Evolutionary conservation across 2,888 invertebrate genomes (phyloP).

Genomic region (Philopedon plagiatum): DNA sequence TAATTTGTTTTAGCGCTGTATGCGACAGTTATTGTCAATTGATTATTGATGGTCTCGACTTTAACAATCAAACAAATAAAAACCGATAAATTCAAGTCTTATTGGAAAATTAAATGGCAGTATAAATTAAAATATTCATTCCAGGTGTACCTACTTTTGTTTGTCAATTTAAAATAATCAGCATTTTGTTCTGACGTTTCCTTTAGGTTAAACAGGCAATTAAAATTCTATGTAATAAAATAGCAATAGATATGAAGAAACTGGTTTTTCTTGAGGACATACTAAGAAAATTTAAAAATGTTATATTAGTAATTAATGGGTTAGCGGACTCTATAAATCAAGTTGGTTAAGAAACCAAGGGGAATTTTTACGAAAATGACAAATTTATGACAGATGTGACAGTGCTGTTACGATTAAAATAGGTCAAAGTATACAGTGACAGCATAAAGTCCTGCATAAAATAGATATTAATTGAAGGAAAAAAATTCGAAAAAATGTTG

Average conservation of each 20-base stretch:
- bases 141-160: constrained; percentile 31
- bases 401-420: neutral
- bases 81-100: constrained; percentile 37
- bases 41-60: constrained; percentile 50
- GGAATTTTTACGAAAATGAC: neutral
- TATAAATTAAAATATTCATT: constrained; percentile 36
- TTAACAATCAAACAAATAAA: constrained; percentile 48
- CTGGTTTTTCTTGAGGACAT: constrained; percentile 16
- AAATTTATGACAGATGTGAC: neutral
- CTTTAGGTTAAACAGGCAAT: constrained; percentile 22
- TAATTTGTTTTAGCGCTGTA: constrained; percentile 52
- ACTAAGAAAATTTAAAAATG: constrained; percentile 4
- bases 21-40: constrained; percentile 49
- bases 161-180: constrained; percentile 3
- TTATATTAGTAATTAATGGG: constrained; percentile 4
- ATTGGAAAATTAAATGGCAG: constrained; percentile 24
- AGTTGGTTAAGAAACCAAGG: neutral
- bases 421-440: neutral
- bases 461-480: neutral
- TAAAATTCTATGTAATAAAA: constrained; percentile 6
- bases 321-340: neutral
- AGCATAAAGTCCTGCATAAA: too few relatives aligned
- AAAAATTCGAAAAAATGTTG: too few relatives aligned
- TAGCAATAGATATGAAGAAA: neutral
- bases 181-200: constrained; percentile 1